These are phyloP conservation scores for Congeria kusceri DNA, from an alignment of 2,888 invertebrate genomes.

Conservation along the genomic window DNA sequence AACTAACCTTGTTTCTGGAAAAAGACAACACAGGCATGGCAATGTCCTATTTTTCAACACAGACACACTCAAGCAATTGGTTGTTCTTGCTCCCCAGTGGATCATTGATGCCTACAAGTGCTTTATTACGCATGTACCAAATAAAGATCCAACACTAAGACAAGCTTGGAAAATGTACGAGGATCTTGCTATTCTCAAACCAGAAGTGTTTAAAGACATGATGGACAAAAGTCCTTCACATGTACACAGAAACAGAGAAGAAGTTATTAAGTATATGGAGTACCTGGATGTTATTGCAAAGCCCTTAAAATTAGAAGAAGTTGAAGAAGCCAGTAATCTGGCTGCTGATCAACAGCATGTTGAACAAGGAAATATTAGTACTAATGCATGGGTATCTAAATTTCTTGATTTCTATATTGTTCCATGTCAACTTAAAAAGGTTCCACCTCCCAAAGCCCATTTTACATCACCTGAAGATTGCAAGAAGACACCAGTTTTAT, in stretches of 20 bases:
- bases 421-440: slow-evolving; percentile 30
- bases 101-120: slow-evolving; percentile 56
- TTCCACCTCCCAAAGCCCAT: not conserved
- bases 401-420: slow-evolving; percentile 45
- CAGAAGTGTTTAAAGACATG: slow-evolving; percentile 25
- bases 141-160: slow-evolving; percentile 29
- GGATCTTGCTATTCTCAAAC: slow-evolving; percentile 26
- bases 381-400: slow-evolving; percentile 10
- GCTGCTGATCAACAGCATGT: no score
- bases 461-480: slow-evolving; percentile 1
- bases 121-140: slow-evolving; percentile 38
- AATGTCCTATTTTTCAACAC: slow-evolving; percentile 52
- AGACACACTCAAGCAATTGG: slow-evolving; percentile 22
- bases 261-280: slow-evolving; percentile 39
- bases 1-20: slow-evolving; percentile 31
- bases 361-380: not conserved
- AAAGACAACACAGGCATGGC: slow-evolving; percentile 51
- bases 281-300: slow-evolving; percentile 41
- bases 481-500: slow-evolving; percentile 42
- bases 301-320: slow-evolving; percentile 10
- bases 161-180: slow-evolving; percentile 32
- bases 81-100: slow-evolving; percentile 58
- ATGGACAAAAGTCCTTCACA: slow-evolving; percentile 23
- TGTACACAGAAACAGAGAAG: slow-evolving; percentile 20
- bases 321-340: no score